Base-by-base conservation (phyloP, 2,888 invertebrate species). In the Conops quadrifasciatus region DNA sequence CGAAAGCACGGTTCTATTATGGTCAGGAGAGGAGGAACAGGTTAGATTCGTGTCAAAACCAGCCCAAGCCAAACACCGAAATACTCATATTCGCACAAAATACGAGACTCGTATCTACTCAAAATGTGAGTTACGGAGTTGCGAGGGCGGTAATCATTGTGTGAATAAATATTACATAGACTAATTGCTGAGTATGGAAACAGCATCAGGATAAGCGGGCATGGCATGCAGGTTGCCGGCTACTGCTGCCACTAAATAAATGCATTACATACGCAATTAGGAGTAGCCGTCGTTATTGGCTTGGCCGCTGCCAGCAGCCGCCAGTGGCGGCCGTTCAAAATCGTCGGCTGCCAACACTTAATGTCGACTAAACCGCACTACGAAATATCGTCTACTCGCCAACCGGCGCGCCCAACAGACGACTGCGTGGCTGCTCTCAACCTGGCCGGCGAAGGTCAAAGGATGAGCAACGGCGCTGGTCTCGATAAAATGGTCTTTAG, bases 261-360 rank as follows among this genome's bases (percentile, higher is more conserved):
- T 59, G 56, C 71, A 71, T 71, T 71, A 66, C 58, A 47, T 59
- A 65, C 45, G 66, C 71, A 71, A 71, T 71, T 71, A 71, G 66
- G 24, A 51, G 36, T 66, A 60, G 60, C 58, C 66, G 43, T 51
- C 60, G 53, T 66, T 47, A 66, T 66, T 64, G 71, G 45, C 71
- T 60, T 53, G 43, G 21, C 36, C 36, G n/a, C n/a, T n/a, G n/a
- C n/a, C 36, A 7, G 36, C 36, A 4, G 9, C 4, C 36, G 9
- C 9, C 36, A 36, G 9, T 36, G 36, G 36, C 36, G 36, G 36
- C 36, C 36, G 36, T 36, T 9, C 4, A 36, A n/a, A 60, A 13
- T 30, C 13, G 30, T 30, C n/a, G 30, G 36, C 36, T 13, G 30
- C 26, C 28, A 60, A 60, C 28, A 60, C 9, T 19, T 2, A 43